These are phyloP conservation scores for Pygocentrus nattereri DNA, from an alignment of 2,797 vertebrate species.

Conservation along the genomic window DNA sequence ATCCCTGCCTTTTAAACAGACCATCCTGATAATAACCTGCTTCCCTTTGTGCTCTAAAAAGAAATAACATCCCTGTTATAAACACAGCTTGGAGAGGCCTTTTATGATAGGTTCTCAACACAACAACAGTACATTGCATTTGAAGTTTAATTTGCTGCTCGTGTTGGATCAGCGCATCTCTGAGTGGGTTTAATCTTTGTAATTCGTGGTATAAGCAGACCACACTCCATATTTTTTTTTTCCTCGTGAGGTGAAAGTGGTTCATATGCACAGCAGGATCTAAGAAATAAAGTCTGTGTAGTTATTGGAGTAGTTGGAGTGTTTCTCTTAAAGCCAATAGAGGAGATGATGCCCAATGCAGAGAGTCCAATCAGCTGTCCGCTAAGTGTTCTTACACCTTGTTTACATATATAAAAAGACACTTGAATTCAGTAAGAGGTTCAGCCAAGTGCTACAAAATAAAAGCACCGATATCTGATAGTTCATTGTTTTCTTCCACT, in stretches of 20 bases:
- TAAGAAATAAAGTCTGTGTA: conserved; percentile 13
- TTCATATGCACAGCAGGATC: conserved; percentile 29
- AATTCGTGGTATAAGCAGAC: conserved; percentile 31
- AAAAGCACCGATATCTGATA: not conserved
- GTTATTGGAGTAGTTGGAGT: conserved; percentile 38
- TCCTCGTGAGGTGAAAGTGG: conserved; percentile 18
- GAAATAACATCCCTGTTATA: conserved; percentile 72
- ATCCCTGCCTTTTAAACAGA: conserved; percentile 61
- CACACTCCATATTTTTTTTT: conserved; percentile 18
- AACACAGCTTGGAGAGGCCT: conserved; percentile 68
- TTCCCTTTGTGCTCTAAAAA: conserved; percentile 77
- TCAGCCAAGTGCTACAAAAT: not conserved
- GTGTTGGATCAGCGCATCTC: conserved; percentile 27
- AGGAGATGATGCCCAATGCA: conserved; percentile 20
- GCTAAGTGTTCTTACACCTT: conserved; percentile 1
- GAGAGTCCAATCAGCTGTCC: conserved; percentile 12
- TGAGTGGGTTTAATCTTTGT: conserved; percentile 38
- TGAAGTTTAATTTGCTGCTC: conserved; percentile 38
- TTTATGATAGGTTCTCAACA: conserved; percentile 11
- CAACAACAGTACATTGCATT: conserved; percentile 42
- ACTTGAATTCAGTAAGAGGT: conserved; percentile 18
- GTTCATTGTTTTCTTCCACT: not conserved
- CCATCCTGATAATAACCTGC: conserved; percentile 74
- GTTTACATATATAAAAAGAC: conserved; percentile 31
- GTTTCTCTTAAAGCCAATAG: conserved; percentile 11